Evolutionary conservation across 2,113 vertebrate genomes (phyloP), one percentile per base, ranked within the genome.

Genomic region (Xenopus laevis): DNA sequence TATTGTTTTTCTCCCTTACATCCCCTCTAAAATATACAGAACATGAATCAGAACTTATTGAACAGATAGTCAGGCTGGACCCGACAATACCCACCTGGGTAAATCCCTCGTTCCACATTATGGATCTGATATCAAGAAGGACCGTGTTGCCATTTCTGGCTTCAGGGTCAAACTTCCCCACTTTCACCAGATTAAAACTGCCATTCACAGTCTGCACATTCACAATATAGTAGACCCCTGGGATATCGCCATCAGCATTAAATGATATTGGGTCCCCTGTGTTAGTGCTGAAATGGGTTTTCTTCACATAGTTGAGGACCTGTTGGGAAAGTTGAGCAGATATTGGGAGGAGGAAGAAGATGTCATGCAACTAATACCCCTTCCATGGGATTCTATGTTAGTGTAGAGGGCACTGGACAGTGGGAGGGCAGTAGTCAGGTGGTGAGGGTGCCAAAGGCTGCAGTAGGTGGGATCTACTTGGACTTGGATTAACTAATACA

Each of bases 131-230:
- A 18, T 66, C 66, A 18, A 74, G 10, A 20, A 11, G 45, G 20
- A 74, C 66, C 13, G 23, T 66, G 18, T 59, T 18, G 7, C 62
- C 60, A 27, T 1, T 27, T 27, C 23, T 27, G 8, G 13, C 45
- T 16, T 74, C 63, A 6, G 71, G 63, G 20, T 65, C 16, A 6
- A 57, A 47, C 9, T 6, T 58, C 16, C 71, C 71, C 13, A 74
- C 71, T 46, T 74, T 74, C 18, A 74, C 63, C 71, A 74, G 71
- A 27, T 74, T 66, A 18, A 74, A 74, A 16, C 11, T 57, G n/a
- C 52, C 15, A 27, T 74, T 57, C 9, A 65, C 53, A 13, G 66
- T 58, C 30, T 74, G 63, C 12, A 74, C 12, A 4, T 74, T 74
- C 7, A 74, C 58, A 21, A 74, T 59, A 9, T 74, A 52, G 13